Percentiles rank a stretch among this genome's conserved stretches.
Evolutionary conservation across 2,113 vertebrate genomes (phyloP).

Genomic region (cattle (Bos taurus)): ARS-UCD2.0 NC_037339.1:81374001-81374500

Average conservation of each 20-base stretch:
- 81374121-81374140: too few species aligned
- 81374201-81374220: neutral
- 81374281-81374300: neutral
- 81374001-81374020: accelerated
- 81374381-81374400: neutral
- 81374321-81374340: neutral
- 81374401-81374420: neutral
- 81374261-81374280: neutral
- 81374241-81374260: neutral
- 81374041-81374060: neutral
- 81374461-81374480: neutral
- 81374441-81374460: too few species aligned
- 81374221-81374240: neutral
- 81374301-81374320: neutral
- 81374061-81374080: neutral
- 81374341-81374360: neutral
- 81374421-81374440: neutral
- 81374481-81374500: neutral
- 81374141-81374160: too few species aligned
- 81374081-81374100: too few species aligned
- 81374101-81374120: accelerated
- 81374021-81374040: neutral
- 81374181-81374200: accelerated
- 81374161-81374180: neutral
- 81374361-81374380: neutral